Evolutionary conservation across 1,140 invertebrate genomes (phyloP).

Genomic region (Drosophila nebulosa): DNA sequence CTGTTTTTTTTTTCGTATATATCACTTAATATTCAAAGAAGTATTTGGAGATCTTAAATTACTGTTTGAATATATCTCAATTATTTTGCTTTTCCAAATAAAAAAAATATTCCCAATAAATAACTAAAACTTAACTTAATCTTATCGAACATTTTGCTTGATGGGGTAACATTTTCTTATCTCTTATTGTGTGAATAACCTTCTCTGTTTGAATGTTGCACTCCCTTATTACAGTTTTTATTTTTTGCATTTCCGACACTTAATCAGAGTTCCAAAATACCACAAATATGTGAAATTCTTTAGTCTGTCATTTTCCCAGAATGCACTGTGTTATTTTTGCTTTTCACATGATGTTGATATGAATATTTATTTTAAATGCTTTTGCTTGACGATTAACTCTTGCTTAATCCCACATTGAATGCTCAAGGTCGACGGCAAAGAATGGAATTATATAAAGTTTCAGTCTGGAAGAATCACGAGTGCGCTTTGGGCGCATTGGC

Average conservation of each 20-base stretch:
- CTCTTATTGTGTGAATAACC: not conserved
- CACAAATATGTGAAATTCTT: not conserved
- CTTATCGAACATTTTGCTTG: too few relatives aligned
- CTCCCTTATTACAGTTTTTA: too few relatives aligned
- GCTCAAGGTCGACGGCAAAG: slow-evolving; percentile 2
- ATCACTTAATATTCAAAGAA: too few relatives aligned
- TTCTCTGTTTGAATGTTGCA: not conserved
- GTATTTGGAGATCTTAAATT: too few relatives aligned
- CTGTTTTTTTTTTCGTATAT: too few relatives aligned
- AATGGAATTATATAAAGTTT: slow-evolving; percentile 3
- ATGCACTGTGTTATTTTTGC: not conserved
- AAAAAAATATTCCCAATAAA: too few relatives aligned
- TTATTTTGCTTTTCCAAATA: too few relatives aligned
- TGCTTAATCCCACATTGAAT: not conserved
- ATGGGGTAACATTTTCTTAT: not conserved
- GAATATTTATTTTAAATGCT: not conserved
- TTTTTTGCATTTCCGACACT: not conserved
- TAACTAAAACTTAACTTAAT: too few relatives aligned
- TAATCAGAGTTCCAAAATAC: not conserved
- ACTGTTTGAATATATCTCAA: too few relatives aligned
- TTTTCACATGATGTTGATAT: slow-evolving; percentile 11
- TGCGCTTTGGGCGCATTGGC: not conserved
- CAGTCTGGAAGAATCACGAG: not conserved
- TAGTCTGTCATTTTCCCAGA: not conserved
- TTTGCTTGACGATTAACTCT: not conserved